Evolutionary conservation across 1,140 invertebrate genomes (phyloP), one percentile per base, ranked within the genome.

Genomic region (Cotesia chilonis): DNA sequence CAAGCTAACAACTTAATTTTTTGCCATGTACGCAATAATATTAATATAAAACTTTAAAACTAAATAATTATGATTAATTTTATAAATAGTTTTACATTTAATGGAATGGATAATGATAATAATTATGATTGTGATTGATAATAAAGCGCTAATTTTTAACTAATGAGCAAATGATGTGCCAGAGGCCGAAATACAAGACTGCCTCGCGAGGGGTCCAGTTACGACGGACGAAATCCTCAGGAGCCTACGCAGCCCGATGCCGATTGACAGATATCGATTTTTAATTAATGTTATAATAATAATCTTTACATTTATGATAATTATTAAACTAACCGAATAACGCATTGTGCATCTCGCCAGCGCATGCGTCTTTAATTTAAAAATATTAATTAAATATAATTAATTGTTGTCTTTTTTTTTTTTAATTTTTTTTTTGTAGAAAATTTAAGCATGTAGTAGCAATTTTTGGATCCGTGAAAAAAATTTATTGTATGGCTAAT

Each of bases 341-440:
- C 84, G 86, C 87, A 88, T 89, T 89, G 88, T 88, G 85, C 86
- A 88, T 88, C 86, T 88, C 88, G 85, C 83, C 83, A 78, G 84
- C 80, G 87, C 86, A 87, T 85, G 85, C 83, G 85, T 85, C 12
- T 20, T 3, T 28, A 28, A 28, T 28, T 2, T 28, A 28, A 28
- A 28, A 28, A 28, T 28, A 28, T 28, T 28, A 28, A 28, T 28
- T 28, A 0, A 17, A 1, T 17, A 17, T 17, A 17, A 17, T 17
- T 17, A 17, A 17, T 17, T 17, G 17, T 17, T 17, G 17, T 17
- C 1, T 17, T 17, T 17, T 17, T 17, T 17, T 17, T 17, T 17
- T 17, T 17, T 28, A 2, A 2, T 28, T 28, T 28, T 28, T 28
- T 28, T 28, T 28, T 28, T 28, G 28, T 28, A 28, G 28, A 28